Conservation (phyloP, 2,797 vertebrate genomes). For the Tolypeutes matacus region DNA sequence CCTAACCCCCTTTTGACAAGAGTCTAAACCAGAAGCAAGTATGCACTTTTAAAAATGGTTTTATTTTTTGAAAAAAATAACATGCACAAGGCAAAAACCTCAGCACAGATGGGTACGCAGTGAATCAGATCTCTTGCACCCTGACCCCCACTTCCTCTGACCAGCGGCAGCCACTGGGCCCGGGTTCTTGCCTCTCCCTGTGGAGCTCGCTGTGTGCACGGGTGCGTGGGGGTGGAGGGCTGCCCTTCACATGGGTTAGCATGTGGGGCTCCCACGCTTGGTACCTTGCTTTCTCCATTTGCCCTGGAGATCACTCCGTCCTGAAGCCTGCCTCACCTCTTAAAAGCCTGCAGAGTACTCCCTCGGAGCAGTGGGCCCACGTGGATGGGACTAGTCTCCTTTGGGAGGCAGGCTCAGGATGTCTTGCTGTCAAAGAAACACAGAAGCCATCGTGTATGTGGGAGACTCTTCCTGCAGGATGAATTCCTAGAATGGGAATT, state of each 20-base stretch:
- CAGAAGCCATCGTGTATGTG: neutral
- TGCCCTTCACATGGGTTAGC: no score
- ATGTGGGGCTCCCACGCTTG: no score
- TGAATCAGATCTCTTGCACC: neutral
- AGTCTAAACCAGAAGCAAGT: neutral
- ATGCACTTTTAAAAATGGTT: neutral
- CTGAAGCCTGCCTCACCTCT: accelerated
- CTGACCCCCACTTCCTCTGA: no score
- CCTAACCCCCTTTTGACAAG: neutral
- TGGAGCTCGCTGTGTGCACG: no score
- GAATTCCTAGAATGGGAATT: neutral
- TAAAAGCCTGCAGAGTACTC: no score
- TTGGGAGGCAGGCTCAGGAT: no score
- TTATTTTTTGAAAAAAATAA: neutral
- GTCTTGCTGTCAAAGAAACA: accelerated
- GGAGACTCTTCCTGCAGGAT: neutral
- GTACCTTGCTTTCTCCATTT: no score
- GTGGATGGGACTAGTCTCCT: neutral
- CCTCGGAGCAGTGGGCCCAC: accelerated
- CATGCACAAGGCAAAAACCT: neutral
- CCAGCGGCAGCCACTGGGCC: no score
- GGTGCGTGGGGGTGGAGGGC: no score
- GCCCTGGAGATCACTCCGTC: no score
- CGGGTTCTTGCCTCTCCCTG: neutral
- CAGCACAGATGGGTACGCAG: neutral